phyloP scores from a whole-genome alignment of 2,888 invertebrate species.

The Scaptomyza reducta region DNA sequence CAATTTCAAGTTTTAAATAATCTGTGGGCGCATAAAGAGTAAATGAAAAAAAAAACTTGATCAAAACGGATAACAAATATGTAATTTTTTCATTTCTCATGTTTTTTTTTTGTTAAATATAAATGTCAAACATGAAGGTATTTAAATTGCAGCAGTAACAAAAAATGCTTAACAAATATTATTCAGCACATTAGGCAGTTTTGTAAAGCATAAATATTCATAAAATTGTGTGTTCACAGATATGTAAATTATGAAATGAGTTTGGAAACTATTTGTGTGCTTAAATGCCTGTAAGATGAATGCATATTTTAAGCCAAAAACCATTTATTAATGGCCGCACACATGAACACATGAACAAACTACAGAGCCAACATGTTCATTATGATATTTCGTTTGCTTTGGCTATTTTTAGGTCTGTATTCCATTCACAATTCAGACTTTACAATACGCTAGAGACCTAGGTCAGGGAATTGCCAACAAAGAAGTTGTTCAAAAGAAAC shows the following conservation, averaged over 20 bases:
- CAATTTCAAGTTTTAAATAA: not conserved
- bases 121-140: too few relatives aligned
- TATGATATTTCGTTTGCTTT: conserved; percentile 11
- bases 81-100: too few relatives aligned
- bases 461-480: conserved; percentile 25
- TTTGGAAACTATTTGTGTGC: conserved; percentile 29
- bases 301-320: conserved; percentile 28
- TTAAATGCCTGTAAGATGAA: conserved; percentile 11
- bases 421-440: conserved; percentile 13
- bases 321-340: conserved; percentile 34
- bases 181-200: conserved; percentile 47
- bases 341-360: conserved; percentile 1
- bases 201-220: conserved; percentile 38
- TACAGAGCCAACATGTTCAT: conserved; percentile 5
- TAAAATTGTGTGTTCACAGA: conserved; percentile 1
- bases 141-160: not conserved
- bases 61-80: too few relatives aligned
- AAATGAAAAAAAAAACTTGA: too few relatives aligned
- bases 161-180: conserved; percentile 14
- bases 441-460: conserved; percentile 12
- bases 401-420: conserved; percentile 6
- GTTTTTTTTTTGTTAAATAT: too few relatives aligned
- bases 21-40: too few relatives aligned
- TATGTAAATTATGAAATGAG: conserved; percentile 40
- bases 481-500: not conserved